phyloP scores from a whole-genome alignment of 2,888 invertebrate genomes.

The Bombylius discolor region DNA sequence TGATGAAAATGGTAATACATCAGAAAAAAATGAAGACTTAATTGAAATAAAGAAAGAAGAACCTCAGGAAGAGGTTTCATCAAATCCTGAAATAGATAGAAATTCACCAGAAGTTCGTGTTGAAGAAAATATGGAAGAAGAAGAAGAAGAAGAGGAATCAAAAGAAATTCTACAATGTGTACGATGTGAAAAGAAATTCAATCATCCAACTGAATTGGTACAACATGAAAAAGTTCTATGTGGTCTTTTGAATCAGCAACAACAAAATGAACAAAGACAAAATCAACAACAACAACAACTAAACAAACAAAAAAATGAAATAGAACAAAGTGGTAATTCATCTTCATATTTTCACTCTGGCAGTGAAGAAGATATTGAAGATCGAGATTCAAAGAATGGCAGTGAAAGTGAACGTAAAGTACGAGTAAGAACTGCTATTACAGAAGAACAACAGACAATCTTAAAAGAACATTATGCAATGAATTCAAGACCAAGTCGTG shows the following conservation, averaged over 20 bases:
- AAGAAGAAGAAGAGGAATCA: constrained; percentile 17
- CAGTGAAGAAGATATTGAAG: constrained; percentile 48
- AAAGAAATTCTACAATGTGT: constrained; percentile 40
- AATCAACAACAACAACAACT: constrained; percentile 42
- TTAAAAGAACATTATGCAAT: constrained; percentile 78
- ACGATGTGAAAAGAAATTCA: constrained; percentile 47
- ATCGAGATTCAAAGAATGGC: constrained; percentile 42
- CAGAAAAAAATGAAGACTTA: constrained; percentile 12
- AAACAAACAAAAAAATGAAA: constrained; percentile 23
- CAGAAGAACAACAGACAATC: constrained; percentile 82
- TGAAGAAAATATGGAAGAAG: constrained; percentile 11
- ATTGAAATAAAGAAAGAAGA: constrained; percentile 10
- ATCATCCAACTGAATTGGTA: constrained; percentile 45
- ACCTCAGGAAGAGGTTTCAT: neutral
- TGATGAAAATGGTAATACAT: constrained; percentile 24
- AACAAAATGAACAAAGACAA: constrained; percentile 54
- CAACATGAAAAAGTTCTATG: constrained; percentile 60
- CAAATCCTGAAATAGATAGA: constrained; percentile 27
- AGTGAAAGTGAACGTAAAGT: constrained; percentile 63
- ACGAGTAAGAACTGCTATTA: constrained; percentile 84
- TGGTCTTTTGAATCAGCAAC: constrained; percentile 44
- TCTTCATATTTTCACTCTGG: constrained; percentile 32
- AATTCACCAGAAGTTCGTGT: constrained; percentile 14
- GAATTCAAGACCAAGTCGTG: constrained; percentile 88
- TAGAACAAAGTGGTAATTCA: constrained; percentile 8